A percentile compares a stretch with the other conserved stretches of the same genome.
phyloP scores from a whole-genome alignment of 2,888 invertebrate species.

The Saturnia pavonia region DNA sequence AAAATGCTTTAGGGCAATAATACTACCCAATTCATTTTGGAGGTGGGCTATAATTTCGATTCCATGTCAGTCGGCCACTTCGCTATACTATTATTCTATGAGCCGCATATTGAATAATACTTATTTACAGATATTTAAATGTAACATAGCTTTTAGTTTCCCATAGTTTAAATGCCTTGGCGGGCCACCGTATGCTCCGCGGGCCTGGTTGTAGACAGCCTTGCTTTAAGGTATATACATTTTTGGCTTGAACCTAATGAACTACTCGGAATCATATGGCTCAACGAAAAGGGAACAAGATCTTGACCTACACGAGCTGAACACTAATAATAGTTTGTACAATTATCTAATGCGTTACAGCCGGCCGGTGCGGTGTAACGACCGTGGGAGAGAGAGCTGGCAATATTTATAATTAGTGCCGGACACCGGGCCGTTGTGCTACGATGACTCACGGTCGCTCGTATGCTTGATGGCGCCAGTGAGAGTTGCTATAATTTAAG shows the following conservation, averaged over 20 bases:
- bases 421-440: conserved; percentile 18
- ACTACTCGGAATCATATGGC: background rate
- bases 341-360: conserved; percentile 51
- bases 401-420: conserved; percentile 45
- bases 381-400: conserved; percentile 38
- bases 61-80: too few relatives aligned
- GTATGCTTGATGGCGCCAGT: background rate
- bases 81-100: too few relatives aligned
- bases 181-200: too few relatives aligned
- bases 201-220: too few relatives aligned
- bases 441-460: conserved; percentile 25
- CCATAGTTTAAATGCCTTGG: too few relatives aligned
- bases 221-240: background rate
- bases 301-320: conserved; percentile 58
- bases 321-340: conserved; percentile 42
- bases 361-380: conserved; percentile 42
- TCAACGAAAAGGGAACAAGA: conserved; percentile 31
- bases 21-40: too few relatives aligned
- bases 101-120: too few relatives aligned
- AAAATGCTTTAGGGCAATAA: too few relatives aligned
- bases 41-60: too few relatives aligned
- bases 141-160: too few relatives aligned
- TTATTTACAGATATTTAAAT: too few relatives aligned
- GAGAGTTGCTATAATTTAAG: background rate
- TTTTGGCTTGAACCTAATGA: background rate